Conservation (phyloP, 2,113 vertebrate genomes). For the Tonatia bakeri region DNA sequence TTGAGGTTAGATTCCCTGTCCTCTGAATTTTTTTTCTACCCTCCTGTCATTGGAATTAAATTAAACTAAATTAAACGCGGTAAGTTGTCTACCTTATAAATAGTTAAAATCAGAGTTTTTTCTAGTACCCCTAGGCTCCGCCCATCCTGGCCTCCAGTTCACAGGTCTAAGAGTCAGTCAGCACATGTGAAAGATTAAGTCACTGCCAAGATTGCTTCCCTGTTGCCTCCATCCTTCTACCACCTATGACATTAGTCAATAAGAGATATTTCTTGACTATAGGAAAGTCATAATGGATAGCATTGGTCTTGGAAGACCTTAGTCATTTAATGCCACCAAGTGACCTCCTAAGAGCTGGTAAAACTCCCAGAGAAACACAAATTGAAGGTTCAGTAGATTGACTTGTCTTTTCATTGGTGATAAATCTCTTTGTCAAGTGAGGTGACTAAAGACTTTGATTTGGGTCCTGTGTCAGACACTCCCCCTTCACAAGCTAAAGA, state of each 20-base stretch:
- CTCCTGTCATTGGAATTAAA: not conserved
- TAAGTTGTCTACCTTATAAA: not conserved
- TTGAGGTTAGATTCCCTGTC: not conserved
- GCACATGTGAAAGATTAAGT: not conserved
- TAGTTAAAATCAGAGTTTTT: not conserved
- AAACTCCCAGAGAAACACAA: not conserved
- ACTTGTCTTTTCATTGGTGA: not conserved
- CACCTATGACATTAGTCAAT: not conserved
- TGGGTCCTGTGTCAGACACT: not conserved
- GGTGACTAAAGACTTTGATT: slow-evolving; percentile 14
- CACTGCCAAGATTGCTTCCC: not conserved
- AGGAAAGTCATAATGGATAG: not conserved
- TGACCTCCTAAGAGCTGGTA: not conserved
- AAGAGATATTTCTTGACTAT: not conserved
- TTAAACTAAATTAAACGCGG: not conserved
- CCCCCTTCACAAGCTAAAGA: not conserved
- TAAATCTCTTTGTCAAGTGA: not conserved
- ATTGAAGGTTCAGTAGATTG: not conserved
- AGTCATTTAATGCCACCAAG: not conserved
- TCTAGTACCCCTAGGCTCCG: not conserved
- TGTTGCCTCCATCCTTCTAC: not conserved
- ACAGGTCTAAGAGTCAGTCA: not conserved
- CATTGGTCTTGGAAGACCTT: not conserved
- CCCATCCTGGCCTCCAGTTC: not conserved
- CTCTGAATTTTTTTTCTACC: not conserved